A percentile compares a stretch with the other conserved stretches of the same genome.
Conservation (phyloP, 2,797 vertebrate species). For the Gallinago nigripennis region DNA sequence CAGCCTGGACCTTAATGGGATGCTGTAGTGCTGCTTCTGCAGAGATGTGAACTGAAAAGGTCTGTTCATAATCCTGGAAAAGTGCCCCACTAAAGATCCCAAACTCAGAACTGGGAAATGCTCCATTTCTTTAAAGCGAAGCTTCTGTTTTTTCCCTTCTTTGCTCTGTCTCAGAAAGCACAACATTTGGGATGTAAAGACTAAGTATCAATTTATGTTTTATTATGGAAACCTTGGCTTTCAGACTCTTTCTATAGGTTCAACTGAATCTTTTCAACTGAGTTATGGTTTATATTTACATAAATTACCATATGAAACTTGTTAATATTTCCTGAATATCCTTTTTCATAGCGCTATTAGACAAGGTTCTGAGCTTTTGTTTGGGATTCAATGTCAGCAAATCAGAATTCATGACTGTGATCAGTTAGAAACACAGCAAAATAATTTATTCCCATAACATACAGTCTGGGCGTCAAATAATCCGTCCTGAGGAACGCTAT, state of each 20-base stretch:
- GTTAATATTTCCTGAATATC: conserved; percentile 73
- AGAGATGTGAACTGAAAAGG: background rate
- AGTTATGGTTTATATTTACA: conserved; percentile 78
- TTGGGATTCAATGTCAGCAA: conserved; percentile 72
- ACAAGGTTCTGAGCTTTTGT: conserved; percentile 73
- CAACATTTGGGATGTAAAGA: conserved; percentile 60
- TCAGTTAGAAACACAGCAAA: conserved; percentile 49
- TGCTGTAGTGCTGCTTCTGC: accelerated
- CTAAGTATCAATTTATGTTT: conserved; percentile 52
- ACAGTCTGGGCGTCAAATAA: conserved; percentile 66
- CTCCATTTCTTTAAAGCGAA: background rate
- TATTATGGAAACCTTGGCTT: conserved; percentile 57
- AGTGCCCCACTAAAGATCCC: background rate
- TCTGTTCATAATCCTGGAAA: background rate
- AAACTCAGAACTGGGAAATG: background rate
- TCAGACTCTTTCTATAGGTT: conserved; percentile 53
- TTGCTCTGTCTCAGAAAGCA: conserved; percentile 58
- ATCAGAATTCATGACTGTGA: conserved; percentile 50
- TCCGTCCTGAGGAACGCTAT: conserved; percentile 36
- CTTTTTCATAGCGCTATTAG: conserved; percentile 70
- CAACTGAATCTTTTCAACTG: conserved; percentile 66
- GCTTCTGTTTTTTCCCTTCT: background rate
- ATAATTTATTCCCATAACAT: conserved; percentile 70
- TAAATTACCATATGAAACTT: conserved; percentile 79
- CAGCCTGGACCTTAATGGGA: background rate